Evolutionary conservation across 92 coral and sea anemone genomes (phyloP).

Genomic region (Montipora capitata): DNA sequence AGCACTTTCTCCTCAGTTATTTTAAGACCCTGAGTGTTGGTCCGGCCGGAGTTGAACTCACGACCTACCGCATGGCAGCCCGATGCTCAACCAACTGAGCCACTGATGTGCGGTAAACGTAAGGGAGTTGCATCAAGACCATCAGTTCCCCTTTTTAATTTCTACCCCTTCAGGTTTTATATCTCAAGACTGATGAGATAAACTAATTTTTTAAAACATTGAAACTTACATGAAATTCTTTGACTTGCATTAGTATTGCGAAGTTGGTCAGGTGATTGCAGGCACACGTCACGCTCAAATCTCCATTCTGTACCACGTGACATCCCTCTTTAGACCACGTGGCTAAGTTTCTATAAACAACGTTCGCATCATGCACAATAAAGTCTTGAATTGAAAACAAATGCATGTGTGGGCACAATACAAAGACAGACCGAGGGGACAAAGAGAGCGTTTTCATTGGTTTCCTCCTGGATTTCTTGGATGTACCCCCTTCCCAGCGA

Average conservation of each 20-base stretch:
- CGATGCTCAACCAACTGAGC: too few species aligned
- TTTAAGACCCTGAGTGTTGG: too few species aligned
- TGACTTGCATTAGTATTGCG: conserved; percentile 97
- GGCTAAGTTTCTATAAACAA: conserved; percentile 45
- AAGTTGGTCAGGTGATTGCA: conserved; percentile 95
- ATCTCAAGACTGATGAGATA: background rate
- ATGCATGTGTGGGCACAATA: too few species aligned
- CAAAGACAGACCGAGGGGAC: background rate
- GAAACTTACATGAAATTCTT: conserved; percentile 75
- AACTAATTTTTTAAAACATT: background rate
- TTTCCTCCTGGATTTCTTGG: too few species aligned
- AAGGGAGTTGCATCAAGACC: too few species aligned
- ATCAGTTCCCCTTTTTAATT: too few species aligned
- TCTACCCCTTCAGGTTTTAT: background rate
- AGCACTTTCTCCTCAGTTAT: too few species aligned
- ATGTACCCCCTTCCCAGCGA: too few species aligned
- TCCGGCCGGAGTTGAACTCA: too few species aligned
- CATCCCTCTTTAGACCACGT: conserved; percentile 81
- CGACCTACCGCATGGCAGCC: too few species aligned
- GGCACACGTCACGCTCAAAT: conserved; percentile 56
- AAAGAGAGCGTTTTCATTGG: background rate
- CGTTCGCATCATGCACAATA: background rate
- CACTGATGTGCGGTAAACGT: too few species aligned
- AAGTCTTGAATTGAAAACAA: too few species aligned
- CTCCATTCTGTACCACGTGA: conserved; percentile 41